phyloP scores from a whole-genome alignment of 2,113 vertebrate species.

The Mus musculus region GRCm39 chrX:159220501-159221000 shows the following conservation, averaged over 20 bases:
- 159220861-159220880: slow-evolving; percentile 19
- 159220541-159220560: neutral
- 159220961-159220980: neutral
- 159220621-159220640: slow-evolving; percentile 41
- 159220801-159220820: neutral
- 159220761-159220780: neutral
- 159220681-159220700: slow-evolving; percentile 39
- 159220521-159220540: neutral
- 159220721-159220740: slow-evolving; percentile 8
- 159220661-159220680: slow-evolving; percentile 30
- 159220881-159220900: slow-evolving; percentile 52
- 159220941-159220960: slow-evolving; percentile 22
- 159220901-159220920: slow-evolving; percentile 37
- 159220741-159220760: slow-evolving; percentile 27
- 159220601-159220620: neutral
- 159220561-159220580: neutral
- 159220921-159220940: neutral
- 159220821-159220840: slow-evolving; percentile 42
- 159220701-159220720: slow-evolving; percentile 11
- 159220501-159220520: neutral
- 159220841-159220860: neutral
- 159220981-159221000: neutral
- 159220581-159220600: neutral
- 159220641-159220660: slow-evolving; percentile 50
- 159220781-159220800: slow-evolving; percentile 30